Evolutionary conservation across 2,797 vertebrate genomes (phyloP).

Genomic region (Myotis findleyi): DNA sequence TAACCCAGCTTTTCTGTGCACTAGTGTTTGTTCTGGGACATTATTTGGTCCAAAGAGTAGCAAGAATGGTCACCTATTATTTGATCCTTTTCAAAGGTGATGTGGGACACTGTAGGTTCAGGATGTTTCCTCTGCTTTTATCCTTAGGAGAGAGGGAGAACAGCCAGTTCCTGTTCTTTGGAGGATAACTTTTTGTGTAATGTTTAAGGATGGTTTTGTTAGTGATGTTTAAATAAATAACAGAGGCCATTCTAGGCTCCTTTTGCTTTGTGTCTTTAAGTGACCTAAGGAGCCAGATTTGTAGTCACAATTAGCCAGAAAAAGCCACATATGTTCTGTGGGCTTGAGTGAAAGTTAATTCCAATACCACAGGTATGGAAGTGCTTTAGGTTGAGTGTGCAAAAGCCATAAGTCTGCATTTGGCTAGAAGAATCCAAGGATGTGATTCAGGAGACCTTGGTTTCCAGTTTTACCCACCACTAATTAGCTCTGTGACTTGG

Average conservation of each 20-base stretch:
- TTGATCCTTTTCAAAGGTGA: slow-evolving; percentile 60
- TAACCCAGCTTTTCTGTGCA: slow-evolving; percentile 65
- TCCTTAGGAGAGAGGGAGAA: slow-evolving; percentile 54
- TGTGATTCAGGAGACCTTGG: slow-evolving; percentile 48
- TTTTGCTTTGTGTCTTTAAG: slow-evolving; percentile 52
- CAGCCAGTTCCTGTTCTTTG: slow-evolving; percentile 60
- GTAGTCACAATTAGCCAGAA: slow-evolving; percentile 14
- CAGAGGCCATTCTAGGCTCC: slow-evolving; percentile 11
- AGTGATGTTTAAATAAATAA: slow-evolving; percentile 62
- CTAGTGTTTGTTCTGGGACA: slow-evolving; percentile 42
- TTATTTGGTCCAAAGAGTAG: slow-evolving; percentile 62
- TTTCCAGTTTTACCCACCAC: slow-evolving; percentile 47
- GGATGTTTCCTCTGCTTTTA: slow-evolving; percentile 69
- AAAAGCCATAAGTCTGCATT: slow-evolving; percentile 37
- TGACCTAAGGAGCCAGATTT: slow-evolving; percentile 40
- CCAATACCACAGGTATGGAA: slow-evolving; percentile 41
- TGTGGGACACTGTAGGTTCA: slow-evolving; percentile 32
- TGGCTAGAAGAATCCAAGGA: slow-evolving; percentile 30
- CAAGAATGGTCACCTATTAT: slow-evolving; percentile 48
- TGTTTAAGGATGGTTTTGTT: slow-evolving; percentile 65
- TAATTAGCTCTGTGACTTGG: slow-evolving; percentile 60
- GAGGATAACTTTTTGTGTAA: slow-evolving; percentile 57
- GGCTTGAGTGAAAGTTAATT: slow-evolving; percentile 41
- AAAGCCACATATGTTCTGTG: slow-evolving; percentile 42
- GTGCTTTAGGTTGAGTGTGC: slow-evolving; percentile 24